phyloP scores from a whole-genome alignment of 2,113 vertebrate species.

The Theristicus caerulescens region DNA sequence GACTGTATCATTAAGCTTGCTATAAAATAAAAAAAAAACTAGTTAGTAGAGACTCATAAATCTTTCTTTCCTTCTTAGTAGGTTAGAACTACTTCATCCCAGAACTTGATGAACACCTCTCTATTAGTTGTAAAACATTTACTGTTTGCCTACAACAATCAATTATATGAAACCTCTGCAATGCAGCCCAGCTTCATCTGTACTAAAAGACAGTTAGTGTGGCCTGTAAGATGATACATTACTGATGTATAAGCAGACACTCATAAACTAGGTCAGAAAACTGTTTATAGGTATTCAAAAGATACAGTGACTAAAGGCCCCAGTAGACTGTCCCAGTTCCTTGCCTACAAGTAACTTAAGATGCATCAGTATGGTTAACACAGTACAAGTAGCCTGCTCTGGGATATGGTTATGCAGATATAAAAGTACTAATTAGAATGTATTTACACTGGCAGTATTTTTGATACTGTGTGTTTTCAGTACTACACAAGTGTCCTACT shows the following conservation, averaged over 20 bases:
- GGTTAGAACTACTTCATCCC: neutral
- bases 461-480: neutral
- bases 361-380: neutral
- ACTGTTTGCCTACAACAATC: neutral
- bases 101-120: neutral
- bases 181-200: neutral
- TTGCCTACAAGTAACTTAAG: neutral
- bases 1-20: neutral
- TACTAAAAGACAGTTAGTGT: neutral
- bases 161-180: neutral
- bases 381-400: neutral
- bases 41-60: neutral
- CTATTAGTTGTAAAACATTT: neutral
- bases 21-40: neutral
- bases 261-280: conserved; percentile 16
- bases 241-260: neutral
- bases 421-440: neutral
- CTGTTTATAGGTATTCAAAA: conserved; percentile 11
- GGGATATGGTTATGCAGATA: neutral
- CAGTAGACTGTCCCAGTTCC: neutral
- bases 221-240: neutral
- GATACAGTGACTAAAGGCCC: neutral
- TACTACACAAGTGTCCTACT: neutral
- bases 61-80: neutral
- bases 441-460: neutral